Evolutionary conservation across 2,797 vertebrate species (phyloP).

Genomic region (Channa striata): DNA sequence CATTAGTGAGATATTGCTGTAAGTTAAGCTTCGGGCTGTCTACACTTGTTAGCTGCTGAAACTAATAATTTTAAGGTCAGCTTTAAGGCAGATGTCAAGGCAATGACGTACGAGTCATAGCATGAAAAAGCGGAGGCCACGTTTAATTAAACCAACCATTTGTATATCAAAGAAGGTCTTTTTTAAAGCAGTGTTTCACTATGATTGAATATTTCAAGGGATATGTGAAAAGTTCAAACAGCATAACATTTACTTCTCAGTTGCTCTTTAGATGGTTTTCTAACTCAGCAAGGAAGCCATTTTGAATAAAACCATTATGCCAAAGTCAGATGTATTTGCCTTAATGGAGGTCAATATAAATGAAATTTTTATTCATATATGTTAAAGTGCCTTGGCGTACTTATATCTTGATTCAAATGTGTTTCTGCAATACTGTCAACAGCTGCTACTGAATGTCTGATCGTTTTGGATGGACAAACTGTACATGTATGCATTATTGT

Average conservation of each 20-base stretch:
- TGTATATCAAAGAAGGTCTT: not conserved
- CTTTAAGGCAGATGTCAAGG: not conserved
- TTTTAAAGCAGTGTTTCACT: slow-evolving; percentile 1
- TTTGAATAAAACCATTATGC: slow-evolving; percentile 9
- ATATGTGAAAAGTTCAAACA: not conserved
- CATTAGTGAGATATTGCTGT: not conserved
- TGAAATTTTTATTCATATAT: not conserved
- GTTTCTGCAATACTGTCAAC: slow-evolving; percentile 31
- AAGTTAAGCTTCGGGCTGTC: not conserved
- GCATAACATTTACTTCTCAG: not conserved
- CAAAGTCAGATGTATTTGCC: slow-evolving; percentile 42
- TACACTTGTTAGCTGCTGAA: not conserved
- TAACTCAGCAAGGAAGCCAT: not conserved
- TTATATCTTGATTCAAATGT: slow-evolving; percentile 25
- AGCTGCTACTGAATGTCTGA: slow-evolving; percentile 22
- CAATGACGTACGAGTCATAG: not conserved
- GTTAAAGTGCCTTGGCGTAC: slow-evolving; percentile 33
- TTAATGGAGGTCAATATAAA: slow-evolving; percentile 30
- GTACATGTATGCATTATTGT: not conserved
- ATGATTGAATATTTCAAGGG: not conserved
- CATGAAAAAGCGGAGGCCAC: not conserved
- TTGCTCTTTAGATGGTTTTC: not conserved
- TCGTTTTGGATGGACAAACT: not conserved
- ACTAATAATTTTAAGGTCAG: not conserved
- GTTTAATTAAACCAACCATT: slow-evolving; percentile 6